Conservation (phyloP, 1,140 invertebrate genomes). For the Ganaspis sp. region DNA sequence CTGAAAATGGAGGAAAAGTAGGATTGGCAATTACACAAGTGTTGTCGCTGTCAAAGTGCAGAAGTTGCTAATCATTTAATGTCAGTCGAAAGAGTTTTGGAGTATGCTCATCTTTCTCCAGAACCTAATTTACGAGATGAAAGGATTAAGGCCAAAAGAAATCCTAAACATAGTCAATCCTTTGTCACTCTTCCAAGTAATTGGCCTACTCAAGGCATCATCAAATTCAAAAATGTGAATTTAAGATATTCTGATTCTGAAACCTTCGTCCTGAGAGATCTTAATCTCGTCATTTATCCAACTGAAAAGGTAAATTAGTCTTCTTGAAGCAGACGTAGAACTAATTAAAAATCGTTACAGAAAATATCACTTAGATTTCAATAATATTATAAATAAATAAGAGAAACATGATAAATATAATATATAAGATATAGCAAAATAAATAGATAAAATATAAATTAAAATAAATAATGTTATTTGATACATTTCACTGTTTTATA, state of each 20-base stretch:
- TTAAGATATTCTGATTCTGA: slow-evolving; percentile 77
- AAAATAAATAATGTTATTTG: too few relatives aligned
- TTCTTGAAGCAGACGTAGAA: too few relatives aligned
- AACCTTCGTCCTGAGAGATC: slow-evolving; percentile 78
- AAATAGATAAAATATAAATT: too few relatives aligned
- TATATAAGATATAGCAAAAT: too few relatives aligned
- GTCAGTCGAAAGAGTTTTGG: slow-evolving; percentile 85
- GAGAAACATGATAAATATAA: too few relatives aligned
- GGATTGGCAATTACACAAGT: slow-evolving; percentile 90
- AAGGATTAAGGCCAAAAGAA: slow-evolving; percentile 72
- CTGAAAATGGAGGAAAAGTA: slow-evolving; percentile 79
- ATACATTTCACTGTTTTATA: too few relatives aligned
- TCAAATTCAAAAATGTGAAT: slow-evolving; percentile 78
- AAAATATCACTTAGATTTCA: too few relatives aligned
- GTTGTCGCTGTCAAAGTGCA: slow-evolving; percentile 85
- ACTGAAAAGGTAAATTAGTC: slow-evolving; percentile 77
- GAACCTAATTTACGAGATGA: slow-evolving; percentile 60
- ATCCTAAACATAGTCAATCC: slow-evolving; percentile 38
- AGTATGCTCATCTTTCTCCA: slow-evolving; percentile 82
- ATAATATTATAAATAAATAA: too few relatives aligned
- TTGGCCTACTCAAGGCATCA: slow-evolving; percentile 85
- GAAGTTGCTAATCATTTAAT: slow-evolving; percentile 87
- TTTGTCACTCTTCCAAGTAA: slow-evolving; percentile 67
- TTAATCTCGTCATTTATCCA: slow-evolving; percentile 76
- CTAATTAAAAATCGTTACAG: too few relatives aligned